Conservation (phyloP, 2,113 vertebrate species). For the Syrmaticus mikado region DNA sequence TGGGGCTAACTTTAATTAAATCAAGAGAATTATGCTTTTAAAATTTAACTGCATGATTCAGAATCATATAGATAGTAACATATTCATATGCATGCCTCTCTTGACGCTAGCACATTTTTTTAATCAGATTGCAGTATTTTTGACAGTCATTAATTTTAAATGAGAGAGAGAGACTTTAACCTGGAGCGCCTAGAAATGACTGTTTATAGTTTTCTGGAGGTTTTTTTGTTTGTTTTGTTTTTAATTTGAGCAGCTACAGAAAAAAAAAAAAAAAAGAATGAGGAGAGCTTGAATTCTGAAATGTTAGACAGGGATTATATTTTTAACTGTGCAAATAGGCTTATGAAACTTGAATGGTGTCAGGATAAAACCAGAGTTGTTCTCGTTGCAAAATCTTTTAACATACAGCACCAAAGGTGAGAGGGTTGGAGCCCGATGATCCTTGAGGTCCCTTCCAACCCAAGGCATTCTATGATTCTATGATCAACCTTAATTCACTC, state of each 20-base stretch:
- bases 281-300: background rate
- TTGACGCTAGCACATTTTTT: background rate
- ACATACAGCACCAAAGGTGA: background rate
- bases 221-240: background rate
- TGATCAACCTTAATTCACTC: background rate
- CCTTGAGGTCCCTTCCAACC: too few relatives aligned
- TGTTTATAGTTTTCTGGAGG: background rate
- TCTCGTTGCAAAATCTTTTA: background rate
- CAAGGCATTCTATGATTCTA: too few relatives aligned
- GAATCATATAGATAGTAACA: background rate
- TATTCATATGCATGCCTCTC: background rate
- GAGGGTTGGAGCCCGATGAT: too few relatives aligned
- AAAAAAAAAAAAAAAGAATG: conserved; percentile 13
- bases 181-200: background rate
- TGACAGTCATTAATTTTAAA: conserved; percentile 40
- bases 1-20: background rate
- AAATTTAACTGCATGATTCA: background rate
- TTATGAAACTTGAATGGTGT: background rate
- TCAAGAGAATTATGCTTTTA: background rate
- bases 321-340: conserved; percentile 17
- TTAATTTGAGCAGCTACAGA: background rate
- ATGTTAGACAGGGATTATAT: background rate
- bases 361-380: background rate
- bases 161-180: background rate
- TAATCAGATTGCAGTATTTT: conserved; percentile 6